Conservation (phyloP, 1,140 invertebrate genomes). For the Leptonema lineaticorne region DNA sequence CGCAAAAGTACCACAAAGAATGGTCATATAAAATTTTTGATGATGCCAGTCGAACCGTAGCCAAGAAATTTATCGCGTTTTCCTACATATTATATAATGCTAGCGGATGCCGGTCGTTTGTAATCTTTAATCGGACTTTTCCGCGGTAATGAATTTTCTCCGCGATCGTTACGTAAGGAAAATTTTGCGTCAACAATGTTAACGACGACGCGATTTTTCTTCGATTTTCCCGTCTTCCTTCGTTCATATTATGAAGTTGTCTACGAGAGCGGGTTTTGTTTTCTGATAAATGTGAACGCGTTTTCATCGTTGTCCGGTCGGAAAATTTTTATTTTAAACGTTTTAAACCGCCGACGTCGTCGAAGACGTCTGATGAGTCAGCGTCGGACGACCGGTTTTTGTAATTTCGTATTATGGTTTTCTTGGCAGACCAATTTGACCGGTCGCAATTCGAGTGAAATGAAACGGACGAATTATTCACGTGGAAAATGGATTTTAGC, state of each 20-base stretch:
- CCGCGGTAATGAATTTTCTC: background rate
- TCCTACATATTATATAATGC: background rate
- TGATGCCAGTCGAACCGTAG: conserved; percentile 25
- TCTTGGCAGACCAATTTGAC: conserved; percentile 9
- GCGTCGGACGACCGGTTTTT: background rate
- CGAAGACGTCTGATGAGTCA: conserved; percentile 3
- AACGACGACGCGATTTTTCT: background rate
- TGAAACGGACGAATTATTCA: background rate
- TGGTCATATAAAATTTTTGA: conserved; percentile 34
- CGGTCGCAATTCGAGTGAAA: background rate
- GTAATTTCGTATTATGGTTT: conserved; percentile 11
- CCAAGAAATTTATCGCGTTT: conserved; percentile 37
- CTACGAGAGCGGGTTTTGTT: background rate
- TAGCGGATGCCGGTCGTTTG: background rate
- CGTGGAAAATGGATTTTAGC: conserved; percentile 5
- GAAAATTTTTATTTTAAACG: no score
- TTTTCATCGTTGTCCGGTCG: no score
- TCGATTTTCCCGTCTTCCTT: background rate
- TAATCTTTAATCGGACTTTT: background rate
- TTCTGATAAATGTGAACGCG: background rate
- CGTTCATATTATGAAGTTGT: background rate
- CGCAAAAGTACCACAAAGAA: conserved; percentile 20
- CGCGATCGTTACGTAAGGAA: background rate
- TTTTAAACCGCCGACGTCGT: no score
- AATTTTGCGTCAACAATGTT: background rate